These are phyloP conservation scores for Dorcus hopei DNA, from an alignment of 2,888 invertebrate species.

Conservation along the genomic window DNA sequence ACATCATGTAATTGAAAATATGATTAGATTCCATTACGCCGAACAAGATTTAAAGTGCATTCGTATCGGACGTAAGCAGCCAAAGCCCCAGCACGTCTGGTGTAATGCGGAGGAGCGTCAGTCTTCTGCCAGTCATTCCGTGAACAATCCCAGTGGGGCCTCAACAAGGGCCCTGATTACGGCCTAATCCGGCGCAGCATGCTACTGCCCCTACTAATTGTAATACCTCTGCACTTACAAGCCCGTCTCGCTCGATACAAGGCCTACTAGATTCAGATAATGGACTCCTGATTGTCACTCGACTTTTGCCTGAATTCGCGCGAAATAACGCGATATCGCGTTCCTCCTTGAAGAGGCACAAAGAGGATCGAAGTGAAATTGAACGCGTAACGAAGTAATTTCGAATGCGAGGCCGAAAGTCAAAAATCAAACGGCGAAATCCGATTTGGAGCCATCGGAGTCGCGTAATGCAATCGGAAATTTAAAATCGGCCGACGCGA, in stretches of 20 bases:
- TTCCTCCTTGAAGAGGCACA: too few species aligned
- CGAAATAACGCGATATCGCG: too few species aligned
- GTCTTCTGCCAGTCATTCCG: conserved; percentile 29
- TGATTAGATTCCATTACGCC: too few species aligned
- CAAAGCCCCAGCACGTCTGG: background rate
- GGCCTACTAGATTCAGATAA: conserved; percentile 3
- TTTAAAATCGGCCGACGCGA: conserved; percentile 32
- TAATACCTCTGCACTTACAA: conserved; percentile 40
- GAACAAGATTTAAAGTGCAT: background rate
- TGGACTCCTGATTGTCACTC: conserved; percentile 2
- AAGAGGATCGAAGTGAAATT: background rate
- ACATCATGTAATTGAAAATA: too few species aligned
- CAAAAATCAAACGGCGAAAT: conserved; percentile 38
- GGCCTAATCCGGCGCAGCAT: conserved; percentile 47
- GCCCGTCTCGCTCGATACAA: conserved; percentile 5
- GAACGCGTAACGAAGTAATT: conserved; percentile 13
- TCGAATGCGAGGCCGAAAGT: conserved; percentile 28
- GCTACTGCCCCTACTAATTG: conserved; percentile 49
- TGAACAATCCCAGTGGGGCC: conserved; percentile 26
- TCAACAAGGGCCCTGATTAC: conserved; percentile 34
- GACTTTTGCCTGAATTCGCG: background rate
- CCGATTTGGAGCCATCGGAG: conserved; percentile 32
- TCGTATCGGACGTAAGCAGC: background rate
- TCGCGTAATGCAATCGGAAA: conserved; percentile 27
- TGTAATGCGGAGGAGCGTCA: conserved; percentile 11